Conservation (phyloP, 2,888 invertebrate genomes). For the Tetheella fluctuosa region DNA sequence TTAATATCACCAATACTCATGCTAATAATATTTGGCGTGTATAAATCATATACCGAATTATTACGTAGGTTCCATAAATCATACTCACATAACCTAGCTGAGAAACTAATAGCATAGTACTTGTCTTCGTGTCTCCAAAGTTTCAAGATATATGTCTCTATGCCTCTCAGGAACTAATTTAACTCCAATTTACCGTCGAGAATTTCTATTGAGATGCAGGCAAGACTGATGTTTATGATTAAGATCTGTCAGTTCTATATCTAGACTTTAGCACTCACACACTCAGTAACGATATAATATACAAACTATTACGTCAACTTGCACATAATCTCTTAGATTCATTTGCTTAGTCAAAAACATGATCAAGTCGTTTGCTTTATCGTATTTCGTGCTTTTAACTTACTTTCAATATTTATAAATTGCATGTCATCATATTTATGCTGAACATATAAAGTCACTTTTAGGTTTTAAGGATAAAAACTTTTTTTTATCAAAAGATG, state of each 20-base stretch:
- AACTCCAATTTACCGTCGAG: conserved; percentile 56
- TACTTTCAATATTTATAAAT: no score
- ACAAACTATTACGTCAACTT: neutral
- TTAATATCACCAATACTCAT: neutral
- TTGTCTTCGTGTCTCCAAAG: conserved; percentile 21
- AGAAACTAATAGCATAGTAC: conserved; percentile 19
- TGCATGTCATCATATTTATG: neutral
- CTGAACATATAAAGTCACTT: neutral
- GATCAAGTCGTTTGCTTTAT: neutral
- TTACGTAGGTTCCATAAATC: neutral
- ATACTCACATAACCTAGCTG: neutral
- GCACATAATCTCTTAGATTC: neutral
- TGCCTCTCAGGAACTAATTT: conserved; percentile 54
- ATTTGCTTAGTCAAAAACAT: neutral
- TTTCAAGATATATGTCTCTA: conserved; percentile 27
- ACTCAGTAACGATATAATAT: neutral
- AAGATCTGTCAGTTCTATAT: conserved; percentile 15
- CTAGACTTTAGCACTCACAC: neutral
- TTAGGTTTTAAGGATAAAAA: neutral
- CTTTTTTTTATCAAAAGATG: neutral
- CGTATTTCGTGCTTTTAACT: neutral
- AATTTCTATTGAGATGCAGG: conserved; percentile 34
- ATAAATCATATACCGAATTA: conserved; percentile 8
- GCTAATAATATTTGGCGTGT: neutral
- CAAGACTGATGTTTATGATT: conserved; percentile 43